These are phyloP conservation scores for Forbesichthys agassizii DNA, from an alignment of 2,113 vertebrate species.

Conservation along the genomic window DNA sequence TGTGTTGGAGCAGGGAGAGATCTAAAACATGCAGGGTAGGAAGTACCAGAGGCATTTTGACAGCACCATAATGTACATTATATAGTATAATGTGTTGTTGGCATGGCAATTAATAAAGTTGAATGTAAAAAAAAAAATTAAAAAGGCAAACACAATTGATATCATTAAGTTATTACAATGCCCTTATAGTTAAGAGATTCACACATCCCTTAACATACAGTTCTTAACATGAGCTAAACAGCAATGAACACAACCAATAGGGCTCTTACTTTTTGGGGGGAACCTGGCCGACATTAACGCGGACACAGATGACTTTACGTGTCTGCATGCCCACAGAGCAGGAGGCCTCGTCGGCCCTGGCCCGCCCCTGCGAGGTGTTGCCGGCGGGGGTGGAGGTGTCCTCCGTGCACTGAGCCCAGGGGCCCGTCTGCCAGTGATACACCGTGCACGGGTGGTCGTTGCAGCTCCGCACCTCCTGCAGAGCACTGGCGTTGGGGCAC, in stretches of 20 bases:
- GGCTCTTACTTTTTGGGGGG: conserved; percentile 92
- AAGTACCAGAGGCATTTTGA: too few species aligned
- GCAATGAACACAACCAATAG: background rate
- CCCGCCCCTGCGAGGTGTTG: conserved; percentile 77
- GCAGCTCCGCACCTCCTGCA: conserved; percentile 91
- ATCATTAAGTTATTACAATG: too few species aligned
- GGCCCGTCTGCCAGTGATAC: conserved; percentile 95
- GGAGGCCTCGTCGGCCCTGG: conserved; percentile 78
- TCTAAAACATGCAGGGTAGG: too few species aligned
- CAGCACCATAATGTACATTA: too few species aligned
- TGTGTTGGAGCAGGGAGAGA: too few species aligned
- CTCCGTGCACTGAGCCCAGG: conserved; percentile 94
- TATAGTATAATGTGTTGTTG: too few species aligned
- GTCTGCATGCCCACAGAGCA: conserved; percentile 97
- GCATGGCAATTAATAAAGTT: too few species aligned
- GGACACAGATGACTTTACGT: conserved; percentile 95
- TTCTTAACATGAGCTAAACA: background rate
- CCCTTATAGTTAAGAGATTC: background rate
- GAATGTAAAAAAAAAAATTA: too few species aligned
- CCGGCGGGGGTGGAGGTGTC: conserved; percentile 86
- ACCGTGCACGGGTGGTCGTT: conserved; percentile 96
- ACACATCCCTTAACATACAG: background rate
- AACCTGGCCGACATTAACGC: conserved; percentile 97
- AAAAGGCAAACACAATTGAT: too few species aligned
- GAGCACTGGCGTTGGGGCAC: conserved; percentile 88